Percentiles rank a stretch among this genome's conserved stretches.
These are phyloP conservation scores for Clarias gariepinus DNA, from an alignment of 2,113 vertebrate species.

Conservation along the genomic window DNA sequence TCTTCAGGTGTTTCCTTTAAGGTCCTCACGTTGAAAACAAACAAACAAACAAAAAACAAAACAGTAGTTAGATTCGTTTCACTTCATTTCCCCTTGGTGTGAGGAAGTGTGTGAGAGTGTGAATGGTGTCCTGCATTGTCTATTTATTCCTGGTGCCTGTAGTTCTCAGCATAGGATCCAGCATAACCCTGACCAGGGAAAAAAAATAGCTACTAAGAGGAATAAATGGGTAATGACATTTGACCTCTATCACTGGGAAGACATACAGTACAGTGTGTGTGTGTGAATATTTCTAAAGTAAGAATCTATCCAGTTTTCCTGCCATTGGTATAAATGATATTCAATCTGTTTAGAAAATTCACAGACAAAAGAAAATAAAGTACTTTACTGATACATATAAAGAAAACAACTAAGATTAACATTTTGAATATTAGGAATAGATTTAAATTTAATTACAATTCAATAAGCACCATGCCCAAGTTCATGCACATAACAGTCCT, in stretches of 20 bases:
- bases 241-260: neutral
- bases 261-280: no score
- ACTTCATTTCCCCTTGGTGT: neutral
- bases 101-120: neutral
- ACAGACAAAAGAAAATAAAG: neutral
- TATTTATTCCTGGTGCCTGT: neutral
- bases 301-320: no score
- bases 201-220: neutral
- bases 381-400: neutral
- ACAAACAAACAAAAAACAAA: no score
- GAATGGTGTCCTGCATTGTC: neutral
- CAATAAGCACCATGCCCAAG: neutral
- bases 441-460: constrained; percentile 13
- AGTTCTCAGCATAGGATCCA: no score
- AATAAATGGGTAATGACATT: neutral
- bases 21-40: no score
- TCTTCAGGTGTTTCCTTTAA: neutral
- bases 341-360: no score
- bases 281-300: no score
- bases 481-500: constrained; percentile 6
- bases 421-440: neutral
- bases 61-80: neutral
- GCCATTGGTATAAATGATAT: no score
- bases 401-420: neutral
- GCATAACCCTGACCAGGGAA: neutral